Evolutionary conservation across 2,113 vertebrate genomes (phyloP), one percentile per base, ranked within the genome.

Genomic region (Genyomyrus donnyi): DNA sequence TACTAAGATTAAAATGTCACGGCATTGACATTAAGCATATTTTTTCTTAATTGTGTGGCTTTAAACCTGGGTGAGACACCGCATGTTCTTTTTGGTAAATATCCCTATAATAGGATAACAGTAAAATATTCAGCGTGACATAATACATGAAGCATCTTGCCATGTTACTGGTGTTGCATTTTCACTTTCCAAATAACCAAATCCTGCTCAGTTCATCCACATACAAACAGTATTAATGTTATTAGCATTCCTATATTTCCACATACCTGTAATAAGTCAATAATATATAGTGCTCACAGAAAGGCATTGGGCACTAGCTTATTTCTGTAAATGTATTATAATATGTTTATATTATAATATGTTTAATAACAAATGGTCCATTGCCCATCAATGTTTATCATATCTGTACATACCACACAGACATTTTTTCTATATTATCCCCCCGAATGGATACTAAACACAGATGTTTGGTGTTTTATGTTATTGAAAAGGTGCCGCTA

Each of bases 141-240:
- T 87, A 48, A 2, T 15, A 77, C 5, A 39, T 77, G 13, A 77
- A 15, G 35, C 15, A 77, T 15, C 31, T 31, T 39, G 31, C 70
- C 31, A 35, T 39, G 15, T 77, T 77, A 39, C 31, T 39, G 11
- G 8, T 42, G 17, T 39, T 56, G 62, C 89, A 87, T 42, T n/a
- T 13, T 27, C 50, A 87, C 86, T 74, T 87, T 35, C 56, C 58
- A 87, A 66, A 87, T 50, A 86, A 50, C 42, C 85, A 87, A 77
- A 13, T 27, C 62, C 62, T 70, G 62, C 27, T 70, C 9, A 70
- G 62, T 70, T 70, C 9, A 31, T 70, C 62, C 62, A 31, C 27
- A 3, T 31, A 11, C n/a, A 70, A 70, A 70, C 62, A 13, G 62
- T 70, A 70, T 70, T 31, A 13, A 3, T 31, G 3, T 13, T 13